A percentile compares a stretch with the other conserved stretches of the same genome.
Evolutionary conservation across 2,113 vertebrate genomes (phyloP).

Genomic region (Pseudolaguvia tuberculata): DNA sequence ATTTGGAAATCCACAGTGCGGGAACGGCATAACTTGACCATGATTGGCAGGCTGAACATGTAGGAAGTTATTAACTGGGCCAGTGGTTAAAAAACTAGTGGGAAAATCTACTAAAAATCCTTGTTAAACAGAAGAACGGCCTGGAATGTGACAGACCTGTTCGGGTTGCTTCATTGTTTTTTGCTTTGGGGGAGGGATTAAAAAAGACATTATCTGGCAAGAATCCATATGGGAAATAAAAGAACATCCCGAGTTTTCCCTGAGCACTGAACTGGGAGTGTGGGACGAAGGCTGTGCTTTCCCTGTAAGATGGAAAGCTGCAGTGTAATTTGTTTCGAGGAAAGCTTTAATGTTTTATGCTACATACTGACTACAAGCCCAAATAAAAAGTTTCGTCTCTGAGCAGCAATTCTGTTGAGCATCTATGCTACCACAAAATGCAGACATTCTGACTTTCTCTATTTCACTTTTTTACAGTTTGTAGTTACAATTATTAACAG

Average conservation of each 20-base stretch:
- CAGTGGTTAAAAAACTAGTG: neutral
- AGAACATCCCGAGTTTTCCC: slow-evolving; percentile 8
- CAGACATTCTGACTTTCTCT: neutral
- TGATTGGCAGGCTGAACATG: neutral
- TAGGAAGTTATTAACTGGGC: slow-evolving; percentile 4
- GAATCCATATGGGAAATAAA: slow-evolving; percentile 22
- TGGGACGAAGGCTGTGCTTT: neutral
- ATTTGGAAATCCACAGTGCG: too few species aligned
- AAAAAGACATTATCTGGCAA: slow-evolving; percentile 16
- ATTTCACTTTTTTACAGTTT: neutral
- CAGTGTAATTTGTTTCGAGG: neutral
- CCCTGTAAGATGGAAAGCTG: neutral
- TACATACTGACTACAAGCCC: neutral
- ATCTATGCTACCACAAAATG: neutral
- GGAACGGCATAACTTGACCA: neutral
- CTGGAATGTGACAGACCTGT: neutral
- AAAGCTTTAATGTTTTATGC: neutral
- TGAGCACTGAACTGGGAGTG: neutral
- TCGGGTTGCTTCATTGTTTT: neutral
- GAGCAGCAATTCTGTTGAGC: neutral
- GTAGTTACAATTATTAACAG: neutral
- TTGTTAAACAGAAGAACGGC: neutral
- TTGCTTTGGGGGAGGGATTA: neutral
- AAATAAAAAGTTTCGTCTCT: slow-evolving; percentile 4
- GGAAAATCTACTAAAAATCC: neutral